These are phyloP conservation scores for Drosophila neonasuta DNA, from an alignment of 2,888 invertebrate genomes.

Conservation along the genomic window DNA sequence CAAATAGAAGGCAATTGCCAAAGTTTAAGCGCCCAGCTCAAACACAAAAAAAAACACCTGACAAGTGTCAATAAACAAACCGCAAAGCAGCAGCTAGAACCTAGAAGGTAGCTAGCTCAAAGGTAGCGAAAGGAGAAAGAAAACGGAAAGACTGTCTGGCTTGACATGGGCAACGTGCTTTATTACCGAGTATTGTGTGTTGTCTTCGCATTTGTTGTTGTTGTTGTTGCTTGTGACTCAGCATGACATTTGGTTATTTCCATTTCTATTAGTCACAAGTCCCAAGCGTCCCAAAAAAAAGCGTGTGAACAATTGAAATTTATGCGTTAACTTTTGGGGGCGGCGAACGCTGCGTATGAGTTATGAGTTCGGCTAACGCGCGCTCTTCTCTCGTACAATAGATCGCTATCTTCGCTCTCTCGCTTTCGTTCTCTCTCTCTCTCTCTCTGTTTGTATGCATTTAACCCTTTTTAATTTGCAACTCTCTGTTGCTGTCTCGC, in stretches of 20 bases:
- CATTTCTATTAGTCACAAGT: constrained; percentile 54
- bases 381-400: constrained; percentile 7
- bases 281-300: constrained; percentile 17
- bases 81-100: neutral
- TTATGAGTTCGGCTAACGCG: constrained; percentile 28
- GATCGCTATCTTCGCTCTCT: constrained; percentile 1
- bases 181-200: neutral
- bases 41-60: constrained; percentile 35
- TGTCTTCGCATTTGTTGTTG: constrained; percentile 1
- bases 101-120: too few species aligned
- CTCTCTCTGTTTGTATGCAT: neutral
- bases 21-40: constrained; percentile 50
- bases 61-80: constrained; percentile 54
- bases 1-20: constrained; percentile 36
- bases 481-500: neutral
- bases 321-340: constrained; percentile 38
- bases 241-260: constrained; percentile 69
- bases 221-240: constrained; percentile 45
- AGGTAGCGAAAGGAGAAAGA: neutral
- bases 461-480: constrained; percentile 4
- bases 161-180: constrained; percentile 32
- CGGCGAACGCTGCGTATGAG: constrained; percentile 37
- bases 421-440: neutral
- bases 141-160: neutral
- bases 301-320: constrained; percentile 51